These are phyloP conservation scores for Disparrhopalites patrizii DNA, from an alignment of 2,888 invertebrate genomes.

Conservation along the genomic window DNA sequence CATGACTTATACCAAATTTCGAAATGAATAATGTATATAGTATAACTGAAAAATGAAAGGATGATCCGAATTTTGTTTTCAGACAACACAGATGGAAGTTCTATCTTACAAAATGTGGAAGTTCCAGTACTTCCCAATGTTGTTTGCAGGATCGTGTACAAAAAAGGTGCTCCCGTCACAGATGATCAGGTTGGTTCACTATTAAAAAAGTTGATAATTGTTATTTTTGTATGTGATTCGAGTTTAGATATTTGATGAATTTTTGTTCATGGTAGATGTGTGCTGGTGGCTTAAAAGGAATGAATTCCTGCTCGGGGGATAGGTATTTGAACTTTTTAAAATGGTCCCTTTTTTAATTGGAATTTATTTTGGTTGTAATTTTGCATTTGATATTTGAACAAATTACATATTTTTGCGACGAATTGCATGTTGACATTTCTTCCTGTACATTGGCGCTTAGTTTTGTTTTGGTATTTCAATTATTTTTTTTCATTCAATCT, in stretches of 20 bases:
- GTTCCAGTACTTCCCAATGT: conserved; percentile 37
- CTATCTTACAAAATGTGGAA: conserved; percentile 34
- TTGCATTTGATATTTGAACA: too few relatives aligned
- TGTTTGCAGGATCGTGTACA: conserved; percentile 35
- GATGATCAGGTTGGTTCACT: conserved; percentile 31
- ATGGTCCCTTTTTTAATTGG: too few relatives aligned
- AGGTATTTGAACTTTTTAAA: too few relatives aligned
- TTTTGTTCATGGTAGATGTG: conserved; percentile 39
- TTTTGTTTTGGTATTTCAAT: not conserved
- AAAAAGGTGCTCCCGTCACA: conserved; percentile 25
- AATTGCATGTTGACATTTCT: too few relatives aligned
- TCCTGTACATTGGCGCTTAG: too few relatives aligned
- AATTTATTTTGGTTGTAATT: too few relatives aligned
- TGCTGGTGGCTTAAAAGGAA: conserved; percentile 45
- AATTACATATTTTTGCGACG: too few relatives aligned
- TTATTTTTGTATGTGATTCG: not conserved
- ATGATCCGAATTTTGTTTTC: too few relatives aligned
- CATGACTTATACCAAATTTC: too few relatives aligned
- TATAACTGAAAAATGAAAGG: too few relatives aligned
- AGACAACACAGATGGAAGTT: conserved; percentile 31
- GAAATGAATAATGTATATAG: too few relatives aligned
- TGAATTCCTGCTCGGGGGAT: conserved; percentile 48
- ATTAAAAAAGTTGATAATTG: not conserved
- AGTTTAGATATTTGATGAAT: not conserved
- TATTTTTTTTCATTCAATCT: not conserved